Percentiles rank a stretch among this genome's conserved stretches.
Evolutionary conservation across 2,113 vertebrate genomes (phyloP).

Genomic region (Apus apus): DNA sequence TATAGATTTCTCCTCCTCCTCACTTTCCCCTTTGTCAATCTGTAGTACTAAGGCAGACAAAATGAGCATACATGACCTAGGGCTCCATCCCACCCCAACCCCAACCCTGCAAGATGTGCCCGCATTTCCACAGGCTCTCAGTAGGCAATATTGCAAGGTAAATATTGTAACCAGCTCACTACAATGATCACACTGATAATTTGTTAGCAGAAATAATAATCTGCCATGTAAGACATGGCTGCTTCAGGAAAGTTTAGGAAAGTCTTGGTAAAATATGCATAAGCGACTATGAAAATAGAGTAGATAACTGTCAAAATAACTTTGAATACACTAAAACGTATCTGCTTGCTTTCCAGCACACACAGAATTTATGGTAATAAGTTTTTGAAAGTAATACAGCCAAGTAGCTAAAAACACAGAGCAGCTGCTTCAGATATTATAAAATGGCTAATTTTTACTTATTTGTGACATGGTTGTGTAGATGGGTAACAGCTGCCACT

Average conservation of each 20-base stretch:
- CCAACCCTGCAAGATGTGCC: not conserved
- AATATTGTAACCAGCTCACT: not conserved
- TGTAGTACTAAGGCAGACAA: not conserved
- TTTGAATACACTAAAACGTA: slow-evolving; percentile 39
- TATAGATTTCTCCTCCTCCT: not conserved
- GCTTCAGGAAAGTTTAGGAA: slow-evolving; percentile 60
- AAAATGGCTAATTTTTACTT: slow-evolving; percentile 74
- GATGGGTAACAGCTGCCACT: slow-evolving; percentile 66
- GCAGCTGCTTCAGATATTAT: slow-evolving; percentile 70
- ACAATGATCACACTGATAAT: not conserved
- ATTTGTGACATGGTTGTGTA: slow-evolving; percentile 51
- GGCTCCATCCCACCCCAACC: not conserved
- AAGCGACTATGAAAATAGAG: slow-evolving; percentile 26
- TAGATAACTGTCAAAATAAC: slow-evolving; percentile 36
- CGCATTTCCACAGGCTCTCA: not conserved
- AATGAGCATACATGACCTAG: not conserved
- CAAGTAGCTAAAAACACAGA: slow-evolving; percentile 58
- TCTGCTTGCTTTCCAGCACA: slow-evolving; percentile 54
- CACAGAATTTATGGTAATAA: slow-evolving; percentile 64
- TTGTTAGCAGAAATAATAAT: not conserved
- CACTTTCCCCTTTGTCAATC: not conserved
- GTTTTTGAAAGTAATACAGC: slow-evolving; percentile 51
- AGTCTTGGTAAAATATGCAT: slow-evolving; percentile 52
- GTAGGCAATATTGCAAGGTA: not conserved
- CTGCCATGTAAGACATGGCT: not conserved